Base-by-base conservation (phyloP, 2,113 vertebrate genomes). In the Xiphorhynchus elegans region DNA sequence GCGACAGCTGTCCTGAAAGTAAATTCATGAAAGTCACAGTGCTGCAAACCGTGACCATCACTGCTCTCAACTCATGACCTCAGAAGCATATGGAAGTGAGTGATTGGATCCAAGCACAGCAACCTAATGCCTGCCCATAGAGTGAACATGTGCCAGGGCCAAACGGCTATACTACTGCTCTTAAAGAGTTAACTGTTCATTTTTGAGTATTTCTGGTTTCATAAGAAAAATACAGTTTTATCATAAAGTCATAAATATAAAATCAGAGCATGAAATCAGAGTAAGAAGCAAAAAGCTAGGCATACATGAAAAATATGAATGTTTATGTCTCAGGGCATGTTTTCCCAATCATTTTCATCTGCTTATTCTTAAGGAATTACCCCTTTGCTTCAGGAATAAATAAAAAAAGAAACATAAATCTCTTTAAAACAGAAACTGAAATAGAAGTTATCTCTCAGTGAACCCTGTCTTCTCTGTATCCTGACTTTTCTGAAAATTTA, bases 81-180 rank as follows among this genome's bases (percentile, higher is more conserved):
- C 21, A 16, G 31, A 26, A 84, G 31, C 2, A 0, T 35, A 37
- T 44, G 60, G 67, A 79, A 40, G 5, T 25, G 39, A 59, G 28
- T 18, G 26, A 15, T 1, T 89, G 49, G 44, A 74, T 53, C 21
- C 15, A 79, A 72, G n/a, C 35, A 53, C 58, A 84, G 44, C 35
- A 84, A 72, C 9, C 5, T 64, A 74, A 59, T 42, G 15, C 8
- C 25, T 60, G 29, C 19, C 35, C 40, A 66, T 63, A 75, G 26
- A 75, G 16, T 5, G 29, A 40, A 44, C 28, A 5, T 8, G 10
- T n/a, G 40, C 64, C 44, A 5, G 9, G 5, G 12, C 0, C 10
- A 73, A 84, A 39, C 20, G 62, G 10, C 13, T 33, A 4, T 39
- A 63, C 17, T 52, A 52, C 47, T 40, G 31, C 28, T 78, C 25